Percentiles rank a stretch among this genome's conserved stretches.
Evolutionary conservation across 2,797 vertebrate species (phyloP).

Genomic region (Chromobotia macracanthus): DNA sequence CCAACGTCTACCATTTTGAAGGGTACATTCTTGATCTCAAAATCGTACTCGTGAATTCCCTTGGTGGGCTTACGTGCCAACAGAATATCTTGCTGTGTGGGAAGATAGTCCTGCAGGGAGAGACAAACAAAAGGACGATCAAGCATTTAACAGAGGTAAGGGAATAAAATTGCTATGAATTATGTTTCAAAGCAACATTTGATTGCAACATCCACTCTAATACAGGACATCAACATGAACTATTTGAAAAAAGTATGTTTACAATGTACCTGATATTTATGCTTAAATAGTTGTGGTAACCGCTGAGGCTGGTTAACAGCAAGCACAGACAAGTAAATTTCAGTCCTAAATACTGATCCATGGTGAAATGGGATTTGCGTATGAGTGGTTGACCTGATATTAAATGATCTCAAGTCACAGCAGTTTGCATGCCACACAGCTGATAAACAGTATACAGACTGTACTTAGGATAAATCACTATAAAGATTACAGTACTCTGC

Average conservation of each 20-base stretch:
- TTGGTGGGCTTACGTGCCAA: slow-evolving; percentile 94
- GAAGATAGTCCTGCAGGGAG: slow-evolving; percentile 86
- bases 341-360: neutral
- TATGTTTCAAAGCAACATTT: neutral
- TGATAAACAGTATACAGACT: neutral
- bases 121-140: neutral
- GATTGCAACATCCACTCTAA: neutral
- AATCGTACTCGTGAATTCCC: slow-evolving; percentile 96
- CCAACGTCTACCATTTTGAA: slow-evolving; percentile 99
- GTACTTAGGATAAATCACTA: neutral
- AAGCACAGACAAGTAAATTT: neutral
- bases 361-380: neutral
- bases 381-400: neutral
- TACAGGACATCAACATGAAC: no score
- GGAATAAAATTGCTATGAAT: neutral
- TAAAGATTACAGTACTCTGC: no score
- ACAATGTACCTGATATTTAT: no score
- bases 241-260: no score
- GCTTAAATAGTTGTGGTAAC: no score
- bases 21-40: slow-evolving; percentile 95
- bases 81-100: slow-evolving; percentile 93
- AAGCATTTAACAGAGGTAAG: neutral
- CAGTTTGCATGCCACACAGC: neutral
- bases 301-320: no score
- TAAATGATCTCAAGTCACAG: neutral